Evolutionary conservation across 1,140 invertebrate species (phyloP), one percentile per base, ranked within the genome.

Genomic region (Palaemon carinicauda): DNA sequence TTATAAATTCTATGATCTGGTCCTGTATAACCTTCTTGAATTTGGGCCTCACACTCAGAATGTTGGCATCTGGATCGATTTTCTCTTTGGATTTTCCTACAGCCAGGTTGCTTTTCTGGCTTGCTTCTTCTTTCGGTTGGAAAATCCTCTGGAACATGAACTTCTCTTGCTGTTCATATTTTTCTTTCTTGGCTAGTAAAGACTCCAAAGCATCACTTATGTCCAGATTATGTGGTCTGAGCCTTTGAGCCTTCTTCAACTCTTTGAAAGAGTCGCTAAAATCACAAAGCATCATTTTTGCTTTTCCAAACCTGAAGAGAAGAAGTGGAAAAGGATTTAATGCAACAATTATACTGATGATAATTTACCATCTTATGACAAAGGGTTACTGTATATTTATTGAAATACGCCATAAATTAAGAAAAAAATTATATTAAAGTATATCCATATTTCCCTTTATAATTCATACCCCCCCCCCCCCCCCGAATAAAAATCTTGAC

Each of bases 71-170:
- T 65, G 69, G 56, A 27, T 81, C 41, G 5, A 10, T 24, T 24
- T 17, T 53, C 19, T 3, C 24, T 53, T 24, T 27, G 3, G 21
- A 19, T 27, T 29, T 31, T 29, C 41, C 15, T 33, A 31, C 3
- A 41, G 12, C 14, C 27, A 12, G n/a, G 14, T 1, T 75, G 73
- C 15, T 3, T 29, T 17, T 21, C 24, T 69, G 65, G 15, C 12
- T 41, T 41, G 41, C 3, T 41, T 41, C 12, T 5, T 1, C 5
- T 41, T 41, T 41, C 12, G 75, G 21, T n/a, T 24, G 53, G 24
- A 86, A 86, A 75, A 86, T 86, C 50, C 77, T 54, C 52, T 86
- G 77, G 29, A 31, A 80, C 84, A 86, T 86, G 17, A 86, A 86
- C n/a, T 65, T 78, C 41, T 86, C 84, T 17, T 86, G 74, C 4